A percentile compares a stretch with the other conserved stretches of the same genome.
Conservation (phyloP, 2,113 vertebrate genomes). For the Ammodytes dubius region DNA sequence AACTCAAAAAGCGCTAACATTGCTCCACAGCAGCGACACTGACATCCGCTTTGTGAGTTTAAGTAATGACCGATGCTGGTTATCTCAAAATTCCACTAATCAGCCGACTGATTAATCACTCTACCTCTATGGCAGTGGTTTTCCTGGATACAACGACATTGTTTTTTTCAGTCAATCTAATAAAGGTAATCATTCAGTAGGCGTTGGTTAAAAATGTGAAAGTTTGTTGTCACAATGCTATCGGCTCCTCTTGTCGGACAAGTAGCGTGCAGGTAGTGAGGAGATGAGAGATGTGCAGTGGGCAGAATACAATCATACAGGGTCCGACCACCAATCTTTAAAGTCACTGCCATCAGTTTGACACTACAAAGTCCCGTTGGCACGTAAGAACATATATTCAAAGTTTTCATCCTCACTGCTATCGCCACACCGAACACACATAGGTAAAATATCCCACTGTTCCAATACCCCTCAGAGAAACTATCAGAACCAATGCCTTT, state of each 20-base stretch:
- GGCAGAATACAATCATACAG: background rate
- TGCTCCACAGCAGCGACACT: too few species aligned
- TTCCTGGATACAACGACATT: background rate
- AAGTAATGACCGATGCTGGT: too few species aligned
- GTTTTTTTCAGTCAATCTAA: background rate
- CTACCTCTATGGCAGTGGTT: background rate
- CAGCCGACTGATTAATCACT: too few species aligned
- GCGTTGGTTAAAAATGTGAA: background rate
- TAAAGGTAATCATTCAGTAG: background rate
- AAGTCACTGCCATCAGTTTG: too few species aligned
- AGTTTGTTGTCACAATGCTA: conserved; percentile 3
- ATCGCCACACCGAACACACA: too few species aligned
- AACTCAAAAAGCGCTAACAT: too few species aligned
- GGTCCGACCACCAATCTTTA: too few species aligned
- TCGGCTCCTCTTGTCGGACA: conserved; percentile 5
- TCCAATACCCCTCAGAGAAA: conserved; percentile 53
- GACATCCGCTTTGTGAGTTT: too few species aligned
- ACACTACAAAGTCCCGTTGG: too few species aligned
- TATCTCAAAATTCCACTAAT: too few species aligned
- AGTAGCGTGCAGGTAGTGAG: conserved; percentile 38
- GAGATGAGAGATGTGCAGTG: conserved; percentile 42
- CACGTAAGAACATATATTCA: too few species aligned
- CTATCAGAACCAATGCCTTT: conserved; percentile 51
- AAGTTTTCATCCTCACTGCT: too few species aligned
- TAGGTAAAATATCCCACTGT: background rate